phyloP scores from a whole-genome alignment of 2,113 vertebrate genomes.

The Rutilus rutilus region DNA sequence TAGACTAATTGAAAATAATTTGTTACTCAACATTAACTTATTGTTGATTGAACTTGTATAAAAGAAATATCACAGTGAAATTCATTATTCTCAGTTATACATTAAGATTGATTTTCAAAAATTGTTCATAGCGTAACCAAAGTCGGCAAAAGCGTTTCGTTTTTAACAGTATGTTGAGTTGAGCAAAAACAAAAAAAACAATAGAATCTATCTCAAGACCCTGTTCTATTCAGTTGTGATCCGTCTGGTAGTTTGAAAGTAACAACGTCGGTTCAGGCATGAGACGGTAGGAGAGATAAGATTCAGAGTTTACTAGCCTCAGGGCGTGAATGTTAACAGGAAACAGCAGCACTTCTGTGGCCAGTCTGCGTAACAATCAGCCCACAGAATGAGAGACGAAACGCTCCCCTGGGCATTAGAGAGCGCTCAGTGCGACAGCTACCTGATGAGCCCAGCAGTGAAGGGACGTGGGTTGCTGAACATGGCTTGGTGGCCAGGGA shows the following conservation, averaged over 20 bases:
- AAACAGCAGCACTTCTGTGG: constrained; percentile 13
- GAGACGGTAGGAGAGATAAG: neutral
- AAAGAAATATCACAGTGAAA: neutral
- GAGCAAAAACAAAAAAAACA: neutral
- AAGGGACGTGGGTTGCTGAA: constrained; percentile 59
- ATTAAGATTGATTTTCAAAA: neutral
- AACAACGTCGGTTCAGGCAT: neutral
- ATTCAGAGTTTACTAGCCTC: neutral
- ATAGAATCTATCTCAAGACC: neutral
- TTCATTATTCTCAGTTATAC: neutral
- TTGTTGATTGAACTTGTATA: neutral
- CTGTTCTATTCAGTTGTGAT: neutral
- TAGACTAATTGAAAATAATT: neutral
- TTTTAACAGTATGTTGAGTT: neutral
- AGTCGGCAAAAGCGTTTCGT: neutral
- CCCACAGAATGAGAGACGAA: neutral
- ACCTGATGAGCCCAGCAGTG: constrained; percentile 36
- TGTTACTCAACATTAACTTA: neutral
- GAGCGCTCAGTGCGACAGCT: constrained; percentile 44
- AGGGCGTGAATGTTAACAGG: constrained; percentile 29
- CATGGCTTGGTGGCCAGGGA: constrained; percentile 26
- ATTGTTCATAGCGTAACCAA: neutral
- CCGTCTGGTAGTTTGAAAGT: neutral
- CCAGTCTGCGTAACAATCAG: constrained; percentile 11
- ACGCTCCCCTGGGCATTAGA: constrained; percentile 13